Percentiles rank a stretch among this genome's conserved stretches.
phyloP scores from a whole-genome alignment of 2,888 invertebrate genomes.

The Eurois occulta region DNA sequence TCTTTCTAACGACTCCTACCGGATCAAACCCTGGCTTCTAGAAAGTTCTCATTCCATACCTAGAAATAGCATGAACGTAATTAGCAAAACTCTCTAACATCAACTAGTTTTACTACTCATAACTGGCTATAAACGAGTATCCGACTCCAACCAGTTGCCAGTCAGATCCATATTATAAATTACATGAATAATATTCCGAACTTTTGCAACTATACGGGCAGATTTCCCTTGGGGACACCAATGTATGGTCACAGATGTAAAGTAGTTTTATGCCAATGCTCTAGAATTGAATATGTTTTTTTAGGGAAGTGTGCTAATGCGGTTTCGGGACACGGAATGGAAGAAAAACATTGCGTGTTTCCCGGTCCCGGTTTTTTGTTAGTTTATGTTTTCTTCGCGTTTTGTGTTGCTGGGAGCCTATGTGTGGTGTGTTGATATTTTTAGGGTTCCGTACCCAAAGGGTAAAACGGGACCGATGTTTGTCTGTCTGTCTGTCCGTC shows the following conservation, averaged over 20 bases:
- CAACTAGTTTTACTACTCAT: constrained; percentile 26
- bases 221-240: constrained; percentile 71
- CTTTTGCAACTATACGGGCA: constrained; percentile 68
- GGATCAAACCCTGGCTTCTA: constrained; percentile 14
- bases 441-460: no score
- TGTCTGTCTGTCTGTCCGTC: no score
- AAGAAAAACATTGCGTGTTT: constrained; percentile 41
- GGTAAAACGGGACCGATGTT: no score
- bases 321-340: constrained; percentile 35
- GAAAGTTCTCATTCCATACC: constrained; percentile 19
- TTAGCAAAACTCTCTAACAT: constrained; percentile 49
- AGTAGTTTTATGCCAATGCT: constrained; percentile 60
- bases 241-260: constrained; percentile 67
- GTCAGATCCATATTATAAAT: constrained; percentile 67
- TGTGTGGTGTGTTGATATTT: background rate
- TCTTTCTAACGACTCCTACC: constrained; percentile 12
- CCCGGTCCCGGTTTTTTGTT: constrained; percentile 6
- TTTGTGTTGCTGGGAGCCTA: background rate
- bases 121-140: constrained; percentile 49
- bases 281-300: constrained; percentile 65
- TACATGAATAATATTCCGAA: constrained; percentile 73
- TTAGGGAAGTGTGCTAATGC: constrained; percentile 58
- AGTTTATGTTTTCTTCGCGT: constrained; percentile 31
- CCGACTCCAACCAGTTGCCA: constrained; percentile 41
- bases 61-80: constrained; percentile 34